These are phyloP conservation scores for Mohoua ochrocephala DNA, from an alignment of 2,113 vertebrate species.

Conservation along the genomic window DNA sequence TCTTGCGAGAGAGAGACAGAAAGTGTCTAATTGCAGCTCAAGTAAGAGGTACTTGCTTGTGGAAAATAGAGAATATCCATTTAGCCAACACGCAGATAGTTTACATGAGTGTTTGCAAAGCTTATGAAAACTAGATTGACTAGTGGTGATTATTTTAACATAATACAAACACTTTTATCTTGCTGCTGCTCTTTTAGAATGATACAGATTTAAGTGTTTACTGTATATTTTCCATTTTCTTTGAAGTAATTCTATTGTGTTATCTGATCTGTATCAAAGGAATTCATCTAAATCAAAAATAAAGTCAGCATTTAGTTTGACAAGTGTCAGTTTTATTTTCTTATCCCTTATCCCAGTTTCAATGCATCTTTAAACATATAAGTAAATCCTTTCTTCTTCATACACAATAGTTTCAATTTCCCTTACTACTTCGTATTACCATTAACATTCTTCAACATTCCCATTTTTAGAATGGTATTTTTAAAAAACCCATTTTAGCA, in stretches of 20 bases:
- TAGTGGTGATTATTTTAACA: background rate
- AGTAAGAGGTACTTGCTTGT: background rate
- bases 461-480: background rate
- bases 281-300: background rate
- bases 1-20: background rate
- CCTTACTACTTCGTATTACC: background rate
- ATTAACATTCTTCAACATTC: background rate
- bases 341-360: background rate
- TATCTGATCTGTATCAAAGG: background rate
- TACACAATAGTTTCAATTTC: background rate
- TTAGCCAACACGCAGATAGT: background rate
- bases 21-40: background rate
- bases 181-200: background rate
- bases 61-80: background rate
- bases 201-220: background rate
- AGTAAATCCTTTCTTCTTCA: background rate
- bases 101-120: background rate
- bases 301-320: slow-evolving; percentile 15
- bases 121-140: background rate
- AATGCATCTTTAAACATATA: background rate
- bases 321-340: slow-evolving; percentile 23
- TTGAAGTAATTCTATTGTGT: background rate
- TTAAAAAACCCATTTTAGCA: background rate
- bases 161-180: background rate
- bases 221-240: background rate